phyloP scores from a whole-genome alignment of 2,113 vertebrate species.

The Hippocampus guttulatus region DNA sequence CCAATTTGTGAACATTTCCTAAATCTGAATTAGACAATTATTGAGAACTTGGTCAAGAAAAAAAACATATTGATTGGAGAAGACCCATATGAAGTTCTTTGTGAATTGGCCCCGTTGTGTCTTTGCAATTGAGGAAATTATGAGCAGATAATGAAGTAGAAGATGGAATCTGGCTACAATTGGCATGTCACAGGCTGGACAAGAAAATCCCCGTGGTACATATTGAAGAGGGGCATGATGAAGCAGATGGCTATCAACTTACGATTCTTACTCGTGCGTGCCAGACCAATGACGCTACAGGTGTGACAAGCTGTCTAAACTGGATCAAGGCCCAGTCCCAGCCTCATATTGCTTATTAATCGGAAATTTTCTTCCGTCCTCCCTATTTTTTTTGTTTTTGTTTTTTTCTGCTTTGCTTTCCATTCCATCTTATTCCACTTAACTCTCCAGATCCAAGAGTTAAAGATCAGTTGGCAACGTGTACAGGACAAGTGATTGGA shows the following conservation, averaged over 20 bases:
- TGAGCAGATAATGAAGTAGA: conserved; percentile 51
- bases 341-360: conserved; percentile 13
- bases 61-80: no score
- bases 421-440: conserved; percentile 18
- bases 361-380: conserved; percentile 1
- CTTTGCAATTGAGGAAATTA: conserved; percentile 64
- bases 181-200: conserved; percentile 36
- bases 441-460: conserved; percentile 20
- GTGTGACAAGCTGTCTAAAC: conserved; percentile 66
- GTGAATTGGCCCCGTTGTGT: neutral
- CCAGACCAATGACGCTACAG: conserved; percentile 65
- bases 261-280: conserved; percentile 32
- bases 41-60: no score
- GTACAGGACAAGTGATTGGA: conserved; percentile 46
- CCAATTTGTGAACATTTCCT: no score
- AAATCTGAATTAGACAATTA: no score
- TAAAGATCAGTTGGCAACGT: conserved; percentile 53
- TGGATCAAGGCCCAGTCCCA: conserved; percentile 58
- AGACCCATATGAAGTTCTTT: neutral
- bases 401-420: conserved; percentile 13
- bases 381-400: neutral
- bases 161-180: conserved; percentile 15
- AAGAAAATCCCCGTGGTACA: conserved; percentile 57
- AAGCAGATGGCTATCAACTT: conserved; percentile 63
- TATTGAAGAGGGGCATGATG: conserved; percentile 46